Evolutionary conservation across 92 coral and sea anemone species (phyloP).

Genomic region (Siderastrea siderea): DNA sequence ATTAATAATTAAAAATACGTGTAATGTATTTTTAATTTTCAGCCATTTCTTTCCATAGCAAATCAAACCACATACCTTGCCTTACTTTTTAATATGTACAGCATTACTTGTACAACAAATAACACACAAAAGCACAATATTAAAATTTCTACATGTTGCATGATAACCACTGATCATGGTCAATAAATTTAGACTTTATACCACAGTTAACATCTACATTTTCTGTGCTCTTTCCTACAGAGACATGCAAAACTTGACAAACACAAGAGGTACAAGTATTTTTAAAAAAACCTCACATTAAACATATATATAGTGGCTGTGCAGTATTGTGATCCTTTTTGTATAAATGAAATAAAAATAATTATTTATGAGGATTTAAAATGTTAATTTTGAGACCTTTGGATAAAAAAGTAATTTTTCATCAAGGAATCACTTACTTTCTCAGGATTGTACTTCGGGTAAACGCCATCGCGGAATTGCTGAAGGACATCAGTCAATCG

Average conservation of each 20-base stretch:
- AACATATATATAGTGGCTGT: not conserved
- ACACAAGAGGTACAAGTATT: not conserved
- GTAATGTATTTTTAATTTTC: too few relatives aligned
- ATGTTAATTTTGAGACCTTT: conserved; percentile 23
- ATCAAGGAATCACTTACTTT: conserved; percentile 66
- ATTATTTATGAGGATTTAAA: conserved; percentile 40
- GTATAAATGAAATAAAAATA: conserved; percentile 25
- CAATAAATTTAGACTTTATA: too few relatives aligned
- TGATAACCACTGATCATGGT: too few relatives aligned
- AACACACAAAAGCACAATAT: too few relatives aligned
- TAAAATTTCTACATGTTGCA: too few relatives aligned
- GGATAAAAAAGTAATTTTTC: not conserved
- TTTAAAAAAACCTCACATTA: not conserved
- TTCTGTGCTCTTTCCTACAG: too few relatives aligned
- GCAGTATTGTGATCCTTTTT: not conserved
- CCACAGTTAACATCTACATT: too few relatives aligned
- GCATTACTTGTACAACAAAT: too few relatives aligned
- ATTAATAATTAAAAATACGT: too few relatives aligned
- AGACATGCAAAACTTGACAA: not conserved
- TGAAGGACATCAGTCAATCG: conserved; percentile 97
- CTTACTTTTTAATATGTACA: too few relatives aligned
- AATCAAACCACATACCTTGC: too few relatives aligned
- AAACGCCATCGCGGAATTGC: conserved; percentile 97
- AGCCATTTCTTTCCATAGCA: too few relatives aligned
- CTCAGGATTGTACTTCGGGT: conserved; percentile 98